These are phyloP conservation scores for Chorisops tibialis DNA, from an alignment of 2,888 invertebrate genomes.

Conservation along the genomic window DNA sequence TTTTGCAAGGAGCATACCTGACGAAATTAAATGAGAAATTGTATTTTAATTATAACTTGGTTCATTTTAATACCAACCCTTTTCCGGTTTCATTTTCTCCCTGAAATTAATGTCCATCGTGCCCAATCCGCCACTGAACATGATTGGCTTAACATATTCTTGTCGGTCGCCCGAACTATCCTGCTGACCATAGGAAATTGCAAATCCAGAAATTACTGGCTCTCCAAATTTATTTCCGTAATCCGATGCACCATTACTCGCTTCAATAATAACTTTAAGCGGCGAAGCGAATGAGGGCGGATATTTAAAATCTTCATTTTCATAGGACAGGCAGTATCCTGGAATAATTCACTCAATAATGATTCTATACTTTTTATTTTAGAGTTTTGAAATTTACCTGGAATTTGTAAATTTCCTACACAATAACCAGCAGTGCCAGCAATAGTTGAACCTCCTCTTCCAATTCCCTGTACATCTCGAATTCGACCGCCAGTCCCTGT, in stretches of 20 bases:
- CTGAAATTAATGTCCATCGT: slow-evolving; percentile 81
- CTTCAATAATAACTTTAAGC: slow-evolving; percentile 86
- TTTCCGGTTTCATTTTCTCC: slow-evolving; percentile 69
- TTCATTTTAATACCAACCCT: slow-evolving; percentile 54
- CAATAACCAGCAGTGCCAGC: slow-evolving; percentile 97
- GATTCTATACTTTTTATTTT: not conserved
- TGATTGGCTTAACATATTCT: slow-evolving; percentile 97
- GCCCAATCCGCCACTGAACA: slow-evolving; percentile 97
- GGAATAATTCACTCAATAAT: slow-evolving; percentile 3
- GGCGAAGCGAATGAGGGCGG: slow-evolving; percentile 89
- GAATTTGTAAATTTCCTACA: slow-evolving; percentile 88
- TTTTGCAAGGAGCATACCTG: slow-evolving; percentile 87
- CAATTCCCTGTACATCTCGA: slow-evolving; percentile 88
- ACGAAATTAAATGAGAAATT: slow-evolving; percentile 37
- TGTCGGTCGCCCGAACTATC: slow-evolving; percentile 65
- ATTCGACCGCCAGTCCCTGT: slow-evolving; percentile 97
- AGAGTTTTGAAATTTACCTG: slow-evolving; percentile 57
- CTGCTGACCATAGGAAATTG: slow-evolving; percentile 81
- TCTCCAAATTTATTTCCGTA: slow-evolving; percentile 99
- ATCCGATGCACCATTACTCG: slow-evolving; percentile 96
- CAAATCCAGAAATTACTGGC: slow-evolving; percentile 88
- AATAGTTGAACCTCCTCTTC: slow-evolving; percentile 88
- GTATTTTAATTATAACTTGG: not conserved
- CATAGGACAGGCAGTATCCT: slow-evolving; percentile 88
- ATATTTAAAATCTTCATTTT: slow-evolving; percentile 69